A percentile compares a stretch with the other conserved stretches of the same genome.
Conservation (phyloP, 1,140 invertebrate genomes). For the Phocides pigmalion region DNA sequence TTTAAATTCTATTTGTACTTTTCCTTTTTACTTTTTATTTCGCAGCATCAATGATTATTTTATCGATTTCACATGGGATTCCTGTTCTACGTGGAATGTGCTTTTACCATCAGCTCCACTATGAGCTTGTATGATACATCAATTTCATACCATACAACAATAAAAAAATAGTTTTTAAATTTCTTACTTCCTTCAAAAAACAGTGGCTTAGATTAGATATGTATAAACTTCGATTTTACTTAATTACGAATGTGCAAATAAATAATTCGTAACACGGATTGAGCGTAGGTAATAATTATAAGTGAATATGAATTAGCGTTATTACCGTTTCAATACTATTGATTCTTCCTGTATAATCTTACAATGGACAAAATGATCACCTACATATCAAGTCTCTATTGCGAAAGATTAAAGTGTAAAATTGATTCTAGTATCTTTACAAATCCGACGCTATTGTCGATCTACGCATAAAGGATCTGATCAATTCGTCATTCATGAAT, state of each 20-base stretch:
- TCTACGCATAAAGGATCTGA: constrained; percentile 36
- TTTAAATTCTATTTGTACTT: too few relatives aligned
- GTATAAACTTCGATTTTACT: background rate
- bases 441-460: constrained; percentile 6
- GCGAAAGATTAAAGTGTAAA: constrained; percentile 18
- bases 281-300: too few relatives aligned
- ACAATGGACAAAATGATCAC: background rate
- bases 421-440: constrained; percentile 35
- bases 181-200: background rate
- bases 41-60: too few relatives aligned
- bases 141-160: too few relatives aligned
- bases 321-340: constrained; percentile 14
- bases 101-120: too few relatives aligned
- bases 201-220: background rate
- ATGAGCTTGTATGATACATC: too few relatives aligned
- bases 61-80: too few relatives aligned
- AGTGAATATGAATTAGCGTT: constrained; percentile 6
- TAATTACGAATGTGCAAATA: background rate
- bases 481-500: constrained; percentile 45
- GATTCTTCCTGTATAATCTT: constrained; percentile 6
- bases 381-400: constrained; percentile 7
- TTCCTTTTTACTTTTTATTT: too few relatives aligned
- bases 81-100: too few relatives aligned
- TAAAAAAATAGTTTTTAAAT: too few relatives aligned
- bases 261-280: constrained; percentile 12